Conservation (phyloP, 2,113 vertebrate species). For the Ceuthmochares aereus region DNA sequence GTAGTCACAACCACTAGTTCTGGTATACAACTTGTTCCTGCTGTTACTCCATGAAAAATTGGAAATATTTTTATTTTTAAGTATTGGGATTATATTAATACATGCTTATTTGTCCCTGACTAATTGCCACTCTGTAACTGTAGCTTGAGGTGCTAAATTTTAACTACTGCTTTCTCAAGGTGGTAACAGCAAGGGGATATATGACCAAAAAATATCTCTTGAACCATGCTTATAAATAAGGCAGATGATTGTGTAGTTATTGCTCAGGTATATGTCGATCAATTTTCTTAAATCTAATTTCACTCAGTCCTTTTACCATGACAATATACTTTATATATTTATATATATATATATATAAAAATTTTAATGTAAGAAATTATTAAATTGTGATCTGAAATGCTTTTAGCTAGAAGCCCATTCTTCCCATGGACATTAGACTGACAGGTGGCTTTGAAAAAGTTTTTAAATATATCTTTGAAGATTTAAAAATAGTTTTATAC, state of each 20-base stretch:
- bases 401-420: not conserved
- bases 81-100: not conserved
- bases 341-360: too few species aligned
- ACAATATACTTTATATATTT: not conserved
- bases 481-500: constrained; percentile 52
- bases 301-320: not conserved
- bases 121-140: not conserved
- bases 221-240: not conserved
- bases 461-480: constrained; percentile 34
- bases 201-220: not conserved
- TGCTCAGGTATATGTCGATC: not conserved
- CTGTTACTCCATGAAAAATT: not conserved
- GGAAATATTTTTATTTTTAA: not conserved
- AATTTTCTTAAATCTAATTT: not conserved
- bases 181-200: not conserved
- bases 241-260: not conserved
- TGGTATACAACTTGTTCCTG: not conserved
- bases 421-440: not conserved
- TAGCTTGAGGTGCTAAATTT: not conserved
- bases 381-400: not conserved
- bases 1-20: not conserved
- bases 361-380: not conserved
- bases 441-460: not conserved
- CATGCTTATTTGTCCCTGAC: not conserved
- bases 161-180: not conserved